These are phyloP conservation scores for Chorisops tibialis DNA, from an alignment of 2,888 invertebrate species.

Conservation along the genomic window DNA sequence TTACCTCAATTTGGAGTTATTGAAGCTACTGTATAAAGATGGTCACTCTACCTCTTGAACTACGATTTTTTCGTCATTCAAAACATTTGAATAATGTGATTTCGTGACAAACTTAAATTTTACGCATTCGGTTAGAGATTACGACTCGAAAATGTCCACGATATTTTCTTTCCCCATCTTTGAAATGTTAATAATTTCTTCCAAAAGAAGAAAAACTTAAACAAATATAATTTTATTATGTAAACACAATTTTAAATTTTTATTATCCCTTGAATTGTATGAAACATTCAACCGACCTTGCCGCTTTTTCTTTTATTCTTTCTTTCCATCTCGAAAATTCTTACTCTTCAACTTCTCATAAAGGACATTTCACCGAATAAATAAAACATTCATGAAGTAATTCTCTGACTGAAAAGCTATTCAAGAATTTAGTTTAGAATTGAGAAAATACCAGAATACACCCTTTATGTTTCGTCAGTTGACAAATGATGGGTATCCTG, in stretches of 20 bases:
- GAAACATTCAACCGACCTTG: not conserved
- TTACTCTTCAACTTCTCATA: conserved; percentile 7
- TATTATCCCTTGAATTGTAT: conserved; percentile 4
- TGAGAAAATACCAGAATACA: conserved; percentile 4
- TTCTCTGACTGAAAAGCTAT: conserved; percentile 4
- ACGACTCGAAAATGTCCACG: too few species aligned
- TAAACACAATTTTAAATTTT: conserved; percentile 16
- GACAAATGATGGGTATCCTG: conserved; percentile 25
- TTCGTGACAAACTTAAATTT: too few species aligned
- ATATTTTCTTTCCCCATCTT: too few species aligned
- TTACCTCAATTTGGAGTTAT: too few species aligned
- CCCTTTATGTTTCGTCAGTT: conserved; percentile 20
- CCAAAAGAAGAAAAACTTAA: not conserved
- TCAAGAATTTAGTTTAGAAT: conserved; percentile 12
- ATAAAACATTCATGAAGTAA: conserved; percentile 27
- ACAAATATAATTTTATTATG: not conserved
- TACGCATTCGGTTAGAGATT: too few species aligned
- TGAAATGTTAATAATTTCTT: too few species aligned
- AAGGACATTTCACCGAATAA: conserved; percentile 21
- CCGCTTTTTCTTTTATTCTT: too few species aligned
- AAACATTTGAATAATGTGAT: too few species aligned
- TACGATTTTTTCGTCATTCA: too few species aligned
- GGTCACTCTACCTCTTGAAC: too few species aligned
- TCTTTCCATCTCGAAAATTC: not conserved
- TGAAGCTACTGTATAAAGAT: too few species aligned